Evolutionary conservation across 2,113 vertebrate genomes (phyloP), one percentile per base, ranked within the genome.

Genomic region (Jacana jacana): DNA sequence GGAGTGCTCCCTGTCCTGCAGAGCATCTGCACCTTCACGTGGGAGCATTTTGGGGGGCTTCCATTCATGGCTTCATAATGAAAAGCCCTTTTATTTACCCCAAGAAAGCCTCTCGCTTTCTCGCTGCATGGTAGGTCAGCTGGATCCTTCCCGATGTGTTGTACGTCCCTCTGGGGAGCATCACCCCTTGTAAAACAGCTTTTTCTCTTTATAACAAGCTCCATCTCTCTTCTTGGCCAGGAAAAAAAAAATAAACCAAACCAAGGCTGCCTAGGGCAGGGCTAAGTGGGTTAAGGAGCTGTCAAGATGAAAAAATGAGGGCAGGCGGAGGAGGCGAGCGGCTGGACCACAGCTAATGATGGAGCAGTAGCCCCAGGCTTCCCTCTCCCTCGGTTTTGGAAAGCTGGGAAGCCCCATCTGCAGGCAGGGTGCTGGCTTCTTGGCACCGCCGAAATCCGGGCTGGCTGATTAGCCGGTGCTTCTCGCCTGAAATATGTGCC

Each of bases 231-330:
- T 24, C 16, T 52, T 33, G 89, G 80, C 72, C 19, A 10, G 48
- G 58, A 33, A 20, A 51, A 16, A 27, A 51, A 23, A 35, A 24
- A 58, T 16, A 24, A 60, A 37, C 24, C 10, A 35, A 60, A 25
- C 55, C 61, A 60, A 81, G 52, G 20, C 68, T 27, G 24, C 83
- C 28, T 24, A 10, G 55, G 51, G 72, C 61, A 64, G 64, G 84
- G 90, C 81, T 88, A 91, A 97, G 86, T 80, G 92, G 89, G 87
- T 92, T 92, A 94, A 84, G 95, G 87, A 95, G 52, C 57, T 6
- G 4, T 46, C 71, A 37, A 31, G 86, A 71, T 23, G 65, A 14
- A 84, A 64, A 96, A 95, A 84, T 1, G 77, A 95, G 91, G 95
- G 55, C 86, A 27, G 1, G 72, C 22, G 33, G 88, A 64, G 87